These are phyloP conservation scores for Falco naumanni DNA, from an alignment of 2,797 vertebrate species.

Conservation along the genomic window DNA sequence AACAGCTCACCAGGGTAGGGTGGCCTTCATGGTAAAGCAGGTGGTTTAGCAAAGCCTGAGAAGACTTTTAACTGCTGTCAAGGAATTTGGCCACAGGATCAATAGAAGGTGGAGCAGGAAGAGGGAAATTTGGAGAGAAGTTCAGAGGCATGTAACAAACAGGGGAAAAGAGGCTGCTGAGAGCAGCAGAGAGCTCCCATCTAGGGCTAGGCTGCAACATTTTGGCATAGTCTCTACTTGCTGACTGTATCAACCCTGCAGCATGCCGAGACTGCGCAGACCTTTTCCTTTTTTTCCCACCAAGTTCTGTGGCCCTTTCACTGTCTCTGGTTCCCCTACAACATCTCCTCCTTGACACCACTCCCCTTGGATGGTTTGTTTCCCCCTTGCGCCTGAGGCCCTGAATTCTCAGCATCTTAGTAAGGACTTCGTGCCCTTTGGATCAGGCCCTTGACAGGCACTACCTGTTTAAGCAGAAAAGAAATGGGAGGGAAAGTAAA, in stretches of 20 bases:
- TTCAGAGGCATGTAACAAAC: background rate
- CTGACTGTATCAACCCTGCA: background rate
- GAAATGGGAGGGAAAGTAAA: slow-evolving; percentile 16
- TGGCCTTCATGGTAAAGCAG: background rate
- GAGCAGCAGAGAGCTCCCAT: background rate
- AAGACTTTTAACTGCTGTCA: background rate
- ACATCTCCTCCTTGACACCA: background rate
- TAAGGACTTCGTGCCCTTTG: background rate
- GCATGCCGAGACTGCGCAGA: background rate
- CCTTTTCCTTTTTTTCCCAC: background rate
- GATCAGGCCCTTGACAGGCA: background rate
- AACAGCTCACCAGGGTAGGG: background rate
- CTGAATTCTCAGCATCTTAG: background rate
- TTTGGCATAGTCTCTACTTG: background rate
- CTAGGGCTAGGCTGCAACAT: background rate
- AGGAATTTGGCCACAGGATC: background rate
- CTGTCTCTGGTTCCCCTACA: background rate
- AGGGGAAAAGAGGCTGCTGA: background rate
- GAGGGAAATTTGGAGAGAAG: background rate
- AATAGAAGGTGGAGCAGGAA: background rate
- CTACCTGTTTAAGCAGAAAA: background rate
- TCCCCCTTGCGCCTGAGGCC: accelerated
- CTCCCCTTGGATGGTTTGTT: background rate
- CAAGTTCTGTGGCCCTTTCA: background rate
- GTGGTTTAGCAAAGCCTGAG: background rate